Base-by-base conservation (phyloP, 2,113 vertebrate genomes). In the Sylvia atricapilla region DNA sequence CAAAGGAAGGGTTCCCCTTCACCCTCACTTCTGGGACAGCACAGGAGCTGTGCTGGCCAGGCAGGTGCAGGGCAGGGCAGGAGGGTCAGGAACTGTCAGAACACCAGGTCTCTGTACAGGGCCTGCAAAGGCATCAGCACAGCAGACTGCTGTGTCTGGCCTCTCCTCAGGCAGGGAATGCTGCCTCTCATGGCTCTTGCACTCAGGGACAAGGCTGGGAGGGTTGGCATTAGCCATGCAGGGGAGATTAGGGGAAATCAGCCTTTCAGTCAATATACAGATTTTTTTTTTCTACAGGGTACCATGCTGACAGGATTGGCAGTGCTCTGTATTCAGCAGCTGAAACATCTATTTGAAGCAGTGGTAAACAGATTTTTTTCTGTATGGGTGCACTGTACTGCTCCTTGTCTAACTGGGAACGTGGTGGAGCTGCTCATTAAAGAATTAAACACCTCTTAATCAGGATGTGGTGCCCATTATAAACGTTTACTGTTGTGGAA, bases 131-230 rank as follows among this genome's bases (percentile, higher is more conserved):
- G 72, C 72, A 43, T 0, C 39, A 37, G 85, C 35, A 89, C 56
- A 63, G 60, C 47, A 46, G 24, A 10, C 3, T 52, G n/a, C 60
- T 7, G 28, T 5, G 5, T 12, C 50, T 11, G 44, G 31, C 25
- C 31, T 28, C 97, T 96, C 96, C 96, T 96, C 84, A 15, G 94
- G 24, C 73, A 56, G 49, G 56, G 33, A 59, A 20, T 52, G 31
- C 67, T 80, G 79, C 63, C 33, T 79, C 56, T 60, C 74, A 33
- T 49, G 66, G 59, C 79, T 70, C n/a, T 72, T 27, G 2, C 20
- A 18, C 35, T 67, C 15, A 41, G 74, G 47, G 41, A 8, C 0
- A 2, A 88, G 68, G 67, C 68, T 53, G 83, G 55, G 59, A 84
- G 56, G 67, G 43, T 7, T 89, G 72, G 72, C 80, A 35, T 59